Evolutionary conservation across 2,888 invertebrate species (phyloP).

Genomic region (Tipula confusa): DNA sequence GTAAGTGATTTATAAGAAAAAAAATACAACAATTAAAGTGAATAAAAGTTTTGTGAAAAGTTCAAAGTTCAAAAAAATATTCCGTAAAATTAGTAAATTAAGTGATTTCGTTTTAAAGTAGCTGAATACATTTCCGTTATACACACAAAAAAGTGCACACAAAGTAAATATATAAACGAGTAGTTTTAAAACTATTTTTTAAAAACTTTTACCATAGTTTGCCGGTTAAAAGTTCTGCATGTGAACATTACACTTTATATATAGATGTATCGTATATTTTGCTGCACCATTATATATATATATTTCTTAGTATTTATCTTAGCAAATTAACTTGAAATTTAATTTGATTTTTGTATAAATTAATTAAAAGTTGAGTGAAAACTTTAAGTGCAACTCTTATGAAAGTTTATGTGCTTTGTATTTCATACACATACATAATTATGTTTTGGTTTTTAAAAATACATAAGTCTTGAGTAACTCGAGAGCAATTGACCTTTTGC

Average conservation of each 20-base stretch:
- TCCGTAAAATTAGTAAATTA: not conserved
- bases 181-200: not conserved
- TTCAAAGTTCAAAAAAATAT: not conserved
- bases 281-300: not conserved
- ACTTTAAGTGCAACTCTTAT: not conserved
- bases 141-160: not conserved
- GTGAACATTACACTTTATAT: not conserved
- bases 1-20: not conserved
- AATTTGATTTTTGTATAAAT: not conserved
- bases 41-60: slow-evolving; percentile 25
- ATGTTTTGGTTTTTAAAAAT: too few relatives aligned
- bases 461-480: not conserved
- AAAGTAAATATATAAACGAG: slow-evolving; percentile 6
- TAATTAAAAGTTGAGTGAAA: not conserved
- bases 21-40: not conserved
- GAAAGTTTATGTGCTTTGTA: too few relatives aligned
- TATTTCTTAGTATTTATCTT: not conserved
- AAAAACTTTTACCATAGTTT: not conserved
- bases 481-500: not conserved
- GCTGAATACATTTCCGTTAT: not conserved
- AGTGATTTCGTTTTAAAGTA: not conserved
- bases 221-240: not conserved
- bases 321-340: not conserved
- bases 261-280: not conserved
- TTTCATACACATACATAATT: not conserved